A percentile compares a stretch with the other conserved stretches of the same genome.
Conservation (phyloP, 1,140 invertebrate species). For the Listronotus oregonensis region DNA sequence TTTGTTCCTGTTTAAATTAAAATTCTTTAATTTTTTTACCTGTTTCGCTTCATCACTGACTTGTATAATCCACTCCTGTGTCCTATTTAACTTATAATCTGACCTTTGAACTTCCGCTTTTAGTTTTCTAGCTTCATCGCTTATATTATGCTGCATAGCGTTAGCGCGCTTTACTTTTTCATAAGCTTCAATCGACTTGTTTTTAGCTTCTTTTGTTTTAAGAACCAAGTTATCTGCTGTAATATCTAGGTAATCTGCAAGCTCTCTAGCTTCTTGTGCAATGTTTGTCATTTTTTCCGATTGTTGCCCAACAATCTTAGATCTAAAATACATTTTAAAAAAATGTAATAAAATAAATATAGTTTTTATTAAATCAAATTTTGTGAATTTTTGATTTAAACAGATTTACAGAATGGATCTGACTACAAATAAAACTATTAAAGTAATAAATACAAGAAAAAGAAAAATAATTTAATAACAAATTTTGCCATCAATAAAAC, state of each 20-base stretch:
- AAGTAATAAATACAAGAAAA: too few relatives aligned
- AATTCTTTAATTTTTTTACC: too few relatives aligned
- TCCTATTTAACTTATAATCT: constrained; percentile 69
- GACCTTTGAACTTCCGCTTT: constrained; percentile 61
- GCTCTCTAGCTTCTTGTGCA: constrained; percentile 79
- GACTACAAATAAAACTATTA: too few relatives aligned
- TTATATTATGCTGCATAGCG: constrained; percentile 13
- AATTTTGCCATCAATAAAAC: too few relatives aligned
- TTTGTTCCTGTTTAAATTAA: too few relatives aligned
- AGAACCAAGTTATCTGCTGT: constrained; percentile 79
- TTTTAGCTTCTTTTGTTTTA: constrained; percentile 79
- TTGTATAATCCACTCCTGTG: constrained; percentile 71
- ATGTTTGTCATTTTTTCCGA: constrained; percentile 90
- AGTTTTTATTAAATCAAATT: too few relatives aligned
- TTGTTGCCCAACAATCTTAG: constrained; percentile 76
- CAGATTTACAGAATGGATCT: too few relatives aligned
- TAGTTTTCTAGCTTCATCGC: constrained; percentile 1
- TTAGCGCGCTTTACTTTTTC: constrained; percentile 77
- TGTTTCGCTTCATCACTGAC: constrained; percentile 72
- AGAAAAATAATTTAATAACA: too few relatives aligned
- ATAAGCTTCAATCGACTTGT: constrained; percentile 81
- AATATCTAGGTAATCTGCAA: constrained; percentile 77
- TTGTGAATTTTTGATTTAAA: too few relatives aligned
- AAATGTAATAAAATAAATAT: too few relatives aligned
- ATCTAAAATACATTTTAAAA: constrained; percentile 1